phyloP scores from a whole-genome alignment of 2,888 invertebrate species.

The Neria commutata region DNA sequence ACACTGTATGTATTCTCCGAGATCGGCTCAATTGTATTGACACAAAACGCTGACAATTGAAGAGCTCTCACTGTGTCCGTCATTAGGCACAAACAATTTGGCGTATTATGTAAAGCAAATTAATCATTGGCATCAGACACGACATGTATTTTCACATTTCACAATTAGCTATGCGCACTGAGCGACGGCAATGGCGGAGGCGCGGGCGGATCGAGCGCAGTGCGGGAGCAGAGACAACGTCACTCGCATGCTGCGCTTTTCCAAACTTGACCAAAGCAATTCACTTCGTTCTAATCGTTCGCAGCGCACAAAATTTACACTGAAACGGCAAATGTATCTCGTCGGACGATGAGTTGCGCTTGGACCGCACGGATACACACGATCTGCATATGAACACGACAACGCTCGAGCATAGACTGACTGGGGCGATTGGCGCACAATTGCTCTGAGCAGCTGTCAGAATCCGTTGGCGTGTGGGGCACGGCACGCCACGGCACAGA shows the following conservation, averaged over 20 bases:
- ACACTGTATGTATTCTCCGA: too few relatives aligned
- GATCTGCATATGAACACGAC: conserved; percentile 31
- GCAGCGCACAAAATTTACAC: not conserved
- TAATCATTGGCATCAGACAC: not conserved
- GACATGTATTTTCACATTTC: not conserved
- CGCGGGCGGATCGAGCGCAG: not conserved
- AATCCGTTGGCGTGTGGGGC: too few relatives aligned
- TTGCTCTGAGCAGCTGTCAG: not conserved
- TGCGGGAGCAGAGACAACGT: too few relatives aligned
- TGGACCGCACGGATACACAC: conserved; percentile 6
- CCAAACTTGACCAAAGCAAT: not conserved
- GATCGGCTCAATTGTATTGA: too few relatives aligned
- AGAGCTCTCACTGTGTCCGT: too few relatives aligned
- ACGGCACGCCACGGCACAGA: not conserved
- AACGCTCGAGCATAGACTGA: conserved; percentile 46
- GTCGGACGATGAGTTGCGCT: not conserved
- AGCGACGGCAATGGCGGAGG: not conserved
- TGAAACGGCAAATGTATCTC: not conserved
- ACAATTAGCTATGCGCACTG: not conserved
- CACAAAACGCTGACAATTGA: too few relatives aligned
- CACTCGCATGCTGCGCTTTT: not conserved
- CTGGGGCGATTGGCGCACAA: not conserved
- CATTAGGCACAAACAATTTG: not conserved
- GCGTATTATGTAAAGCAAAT: not conserved
- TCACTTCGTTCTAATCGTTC: not conserved